These are phyloP conservation scores for Pygocentrus nattereri DNA, from an alignment of 2,797 vertebrate genomes.

Conservation along the genomic window DNA sequence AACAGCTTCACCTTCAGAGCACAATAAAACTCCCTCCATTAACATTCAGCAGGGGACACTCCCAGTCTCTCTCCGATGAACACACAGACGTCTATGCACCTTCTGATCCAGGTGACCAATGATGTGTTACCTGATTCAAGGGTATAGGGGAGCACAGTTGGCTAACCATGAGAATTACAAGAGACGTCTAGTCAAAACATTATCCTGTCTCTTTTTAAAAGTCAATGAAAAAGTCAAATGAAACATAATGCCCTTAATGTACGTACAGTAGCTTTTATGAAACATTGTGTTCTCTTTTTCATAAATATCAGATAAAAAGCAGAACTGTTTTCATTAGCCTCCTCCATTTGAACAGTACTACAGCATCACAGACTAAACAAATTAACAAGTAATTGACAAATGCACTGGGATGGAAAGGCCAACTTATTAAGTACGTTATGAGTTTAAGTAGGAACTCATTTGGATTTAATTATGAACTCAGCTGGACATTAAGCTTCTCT, in stretches of 20 bases:
- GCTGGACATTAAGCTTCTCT: constrained; percentile 54
- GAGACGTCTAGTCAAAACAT: constrained; percentile 43
- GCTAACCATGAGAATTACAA: constrained; percentile 32
- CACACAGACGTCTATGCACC: constrained; percentile 28
- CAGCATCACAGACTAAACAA: constrained; percentile 52
- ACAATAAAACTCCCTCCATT: constrained; percentile 49
- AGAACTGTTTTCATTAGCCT: constrained; percentile 24
- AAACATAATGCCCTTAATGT: constrained; percentile 26
- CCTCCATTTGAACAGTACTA: constrained; percentile 32
- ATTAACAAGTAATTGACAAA: constrained; percentile 50
- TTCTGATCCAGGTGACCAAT: constrained; percentile 20
- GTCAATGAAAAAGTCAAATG: constrained; percentile 42
- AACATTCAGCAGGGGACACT: constrained; percentile 44
- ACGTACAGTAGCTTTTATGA: constrained; percentile 16
- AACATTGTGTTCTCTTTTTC: constrained; percentile 3
- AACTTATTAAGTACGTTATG: constrained; percentile 57
- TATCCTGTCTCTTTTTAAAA: constrained; percentile 28
- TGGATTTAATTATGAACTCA: constrained; percentile 65
- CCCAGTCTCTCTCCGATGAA: constrained; percentile 27
- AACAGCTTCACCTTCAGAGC: constrained; percentile 50
- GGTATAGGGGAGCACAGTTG: constrained; percentile 22
- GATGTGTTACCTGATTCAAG: constrained; percentile 47
- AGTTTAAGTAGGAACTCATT: constrained; percentile 62
- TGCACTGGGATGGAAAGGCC: constrained; percentile 59
- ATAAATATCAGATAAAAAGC: constrained; percentile 12